Conservation (phyloP, 2,888 invertebrate species). For the Drosophila villosipedis region DNA sequence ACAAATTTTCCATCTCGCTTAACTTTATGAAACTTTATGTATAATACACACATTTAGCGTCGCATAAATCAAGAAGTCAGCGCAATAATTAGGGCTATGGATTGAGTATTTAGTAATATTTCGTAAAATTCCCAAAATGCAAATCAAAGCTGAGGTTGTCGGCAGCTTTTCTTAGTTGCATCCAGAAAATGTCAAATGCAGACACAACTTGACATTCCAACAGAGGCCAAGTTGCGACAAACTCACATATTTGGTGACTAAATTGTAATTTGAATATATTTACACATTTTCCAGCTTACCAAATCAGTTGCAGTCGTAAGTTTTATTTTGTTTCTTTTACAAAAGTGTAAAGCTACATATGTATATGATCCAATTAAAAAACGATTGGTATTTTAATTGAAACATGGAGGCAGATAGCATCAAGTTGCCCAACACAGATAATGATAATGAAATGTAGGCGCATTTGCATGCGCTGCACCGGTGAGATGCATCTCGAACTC, state of each 20-base stretch:
- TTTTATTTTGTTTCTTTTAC: slow-evolving; percentile 7
- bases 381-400: slow-evolving; percentile 62
- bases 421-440: slow-evolving; percentile 42
- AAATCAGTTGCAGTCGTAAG: slow-evolving; percentile 22
- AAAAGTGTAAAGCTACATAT: slow-evolving; percentile 36
- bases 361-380: slow-evolving; percentile 70
- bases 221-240: slow-evolving; percentile 21
- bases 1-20: background rate
- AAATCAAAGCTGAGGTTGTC: slow-evolving; percentile 32
- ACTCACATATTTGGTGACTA: slow-evolving; percentile 33
- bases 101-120: slow-evolving; percentile 13
- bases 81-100: background rate
- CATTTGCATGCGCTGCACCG: slow-evolving; percentile 51
- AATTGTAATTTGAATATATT: slow-evolving; percentile 68
- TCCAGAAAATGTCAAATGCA: slow-evolving; percentile 39
- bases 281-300: slow-evolving; percentile 55
- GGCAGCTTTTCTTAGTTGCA: slow-evolving; percentile 32
- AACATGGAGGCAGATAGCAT: slow-evolving; percentile 38
- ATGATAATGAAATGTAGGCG: slow-evolving; percentile 24
- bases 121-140: slow-evolving; percentile 32
- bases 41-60: background rate
- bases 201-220: slow-evolving; percentile 21
- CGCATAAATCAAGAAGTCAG: slow-evolving; percentile 11
- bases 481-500: slow-evolving; percentile 24
- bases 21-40: background rate